phyloP scores from a whole-genome alignment of 1,140 invertebrate species.

The Hesperophylax magnus region DNA sequence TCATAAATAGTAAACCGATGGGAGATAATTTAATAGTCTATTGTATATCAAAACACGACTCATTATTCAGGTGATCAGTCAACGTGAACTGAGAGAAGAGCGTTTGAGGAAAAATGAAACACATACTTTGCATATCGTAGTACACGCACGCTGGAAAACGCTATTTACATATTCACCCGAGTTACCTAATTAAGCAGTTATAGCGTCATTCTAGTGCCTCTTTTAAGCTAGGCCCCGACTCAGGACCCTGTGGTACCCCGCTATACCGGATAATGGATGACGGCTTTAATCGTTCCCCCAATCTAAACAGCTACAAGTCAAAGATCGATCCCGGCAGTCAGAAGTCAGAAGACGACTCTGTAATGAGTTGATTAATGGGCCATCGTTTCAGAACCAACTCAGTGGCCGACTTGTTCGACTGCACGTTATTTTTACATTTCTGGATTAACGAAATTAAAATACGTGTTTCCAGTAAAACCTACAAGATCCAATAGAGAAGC shows the following conservation, averaged over 20 bases:
- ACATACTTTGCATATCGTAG: constrained; percentile 54
- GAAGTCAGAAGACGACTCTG: background rate
- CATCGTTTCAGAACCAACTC: background rate
- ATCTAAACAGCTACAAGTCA: background rate
- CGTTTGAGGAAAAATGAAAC: constrained; percentile 52
- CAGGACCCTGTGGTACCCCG: background rate
- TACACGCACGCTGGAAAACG: constrained; percentile 54
- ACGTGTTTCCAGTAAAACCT: too few relatives aligned
- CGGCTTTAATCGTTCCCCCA: background rate
- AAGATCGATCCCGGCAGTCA: constrained; percentile 10
- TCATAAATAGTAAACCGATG: constrained; percentile 56
- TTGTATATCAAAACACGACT: constrained; percentile 57
- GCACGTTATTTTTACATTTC: too few relatives aligned
- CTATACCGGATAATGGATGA: constrained; percentile 1
- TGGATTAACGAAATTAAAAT: too few relatives aligned
- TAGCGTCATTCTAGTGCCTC: constrained; percentile 19
- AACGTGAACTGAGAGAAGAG: constrained; percentile 52
- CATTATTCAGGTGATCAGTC: constrained; percentile 58
- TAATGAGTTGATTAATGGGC: constrained; percentile 15
- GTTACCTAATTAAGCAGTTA: constrained; percentile 55
- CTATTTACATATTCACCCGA: constrained; percentile 53
- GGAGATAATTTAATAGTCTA: constrained; percentile 57
- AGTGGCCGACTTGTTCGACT: too few relatives aligned
- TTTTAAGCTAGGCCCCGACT: too few relatives aligned
- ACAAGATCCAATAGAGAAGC: too few relatives aligned